Evolutionary conservation across 2,888 invertebrate genomes (phyloP), one percentile per base, ranked within the genome.

Genomic region (Auanema sp.): DNA sequence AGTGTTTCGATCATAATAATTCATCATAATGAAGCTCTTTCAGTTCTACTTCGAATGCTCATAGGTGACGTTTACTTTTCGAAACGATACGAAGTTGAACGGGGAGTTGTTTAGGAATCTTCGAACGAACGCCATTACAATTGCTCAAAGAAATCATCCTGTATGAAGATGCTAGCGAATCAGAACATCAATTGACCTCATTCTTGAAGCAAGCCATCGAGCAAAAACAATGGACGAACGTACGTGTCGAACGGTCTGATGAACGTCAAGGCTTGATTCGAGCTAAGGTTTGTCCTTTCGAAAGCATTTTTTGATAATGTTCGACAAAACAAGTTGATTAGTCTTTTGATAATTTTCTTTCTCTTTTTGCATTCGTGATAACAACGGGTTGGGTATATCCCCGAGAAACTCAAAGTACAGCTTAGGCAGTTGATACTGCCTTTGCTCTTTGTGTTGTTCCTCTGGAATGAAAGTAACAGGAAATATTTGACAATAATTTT

Each of bases 11-110:
- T 98, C 78, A 92, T 98, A 65, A 94, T 98, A 80, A 96, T 98
- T 60, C 98, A 97, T 87, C 96, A 97, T 87, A 98, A 98, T 85
- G 97, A 98, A 85, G 96, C 96, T 0, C 95, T 96, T 93, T 90
- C 93, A 44, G 97, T 97, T 0, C 88, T 98, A 25, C 88, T 97
- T 68, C 88, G 97, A 62, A 83, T 82, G 78, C 65, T 84, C 44
- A 79, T 69, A 42, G 72, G 66, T 60, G 8, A 33, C 24, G 52
- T n/a, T 18, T 8, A 52, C 18, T 8, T 23, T 14, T 23, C 18
- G 8, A 43, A 16, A 21, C 18, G 16, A 18, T 21, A 5, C 4
- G 47, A 47, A 5, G 47, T 5, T 5, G 21, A 47, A 47, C 43
- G n/a, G 11, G 43, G n/a, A 43, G 16, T 52, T 25, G 59, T 57